Conservation (phyloP, 2,113 vertebrate genomes). For the Tetraodon nigroviridis region DNA sequence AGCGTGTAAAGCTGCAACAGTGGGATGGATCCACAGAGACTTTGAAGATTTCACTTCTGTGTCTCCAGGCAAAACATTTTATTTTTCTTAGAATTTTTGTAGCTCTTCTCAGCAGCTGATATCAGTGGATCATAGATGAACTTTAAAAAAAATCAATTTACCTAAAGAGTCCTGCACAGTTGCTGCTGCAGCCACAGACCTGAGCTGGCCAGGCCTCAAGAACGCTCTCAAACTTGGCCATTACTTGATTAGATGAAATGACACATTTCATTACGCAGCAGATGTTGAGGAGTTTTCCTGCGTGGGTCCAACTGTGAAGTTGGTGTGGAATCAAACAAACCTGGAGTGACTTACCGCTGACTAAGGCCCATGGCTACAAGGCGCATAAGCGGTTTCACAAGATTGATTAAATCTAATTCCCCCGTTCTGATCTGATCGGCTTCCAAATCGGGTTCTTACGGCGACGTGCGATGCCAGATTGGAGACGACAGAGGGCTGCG, state of each 20-base stretch:
- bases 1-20: too few species aligned
- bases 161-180: too few species aligned
- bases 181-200: too few species aligned
- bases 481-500: conserved; percentile 20
- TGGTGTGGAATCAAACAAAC: conserved; percentile 30
- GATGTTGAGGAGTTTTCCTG: conserved; percentile 28
- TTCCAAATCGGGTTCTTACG: conserved; percentile 34
- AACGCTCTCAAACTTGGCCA: conserved; percentile 10
- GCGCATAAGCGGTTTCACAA: conserved; percentile 36
- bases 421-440: conserved; percentile 32
- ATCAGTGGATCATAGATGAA: too few species aligned
- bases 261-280: conserved; percentile 27
- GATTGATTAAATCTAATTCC: conserved; percentile 49
- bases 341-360: conserved; percentile 37
- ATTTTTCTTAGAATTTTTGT: too few species aligned
- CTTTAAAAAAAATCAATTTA: too few species aligned
- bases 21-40: too few species aligned
- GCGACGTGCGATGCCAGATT: conserved; percentile 31
- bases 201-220: too few species aligned
- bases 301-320: conserved; percentile 17
- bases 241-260: conserved; percentile 30
- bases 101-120: too few species aligned
- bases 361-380: conserved; percentile 27
- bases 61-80: not conserved
- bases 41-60: not conserved